These are phyloP conservation scores for Pelusios castaneus DNA, from an alignment of 2,113 vertebrate genomes.

Conservation along the genomic window DNA sequence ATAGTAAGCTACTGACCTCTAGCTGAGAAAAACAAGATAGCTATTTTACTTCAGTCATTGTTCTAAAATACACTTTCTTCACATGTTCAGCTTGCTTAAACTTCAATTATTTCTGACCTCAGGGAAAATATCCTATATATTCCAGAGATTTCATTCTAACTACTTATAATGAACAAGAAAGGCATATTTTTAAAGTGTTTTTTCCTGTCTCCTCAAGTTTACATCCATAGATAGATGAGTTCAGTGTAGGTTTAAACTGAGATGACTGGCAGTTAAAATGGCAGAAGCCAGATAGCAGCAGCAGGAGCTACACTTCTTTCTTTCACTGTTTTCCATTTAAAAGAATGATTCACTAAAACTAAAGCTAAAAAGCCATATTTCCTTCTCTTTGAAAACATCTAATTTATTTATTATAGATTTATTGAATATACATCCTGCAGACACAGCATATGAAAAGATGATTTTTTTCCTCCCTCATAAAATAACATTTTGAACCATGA, in stretches of 20 bases:
- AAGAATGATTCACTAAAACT: background rate
- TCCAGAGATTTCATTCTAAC: conserved; percentile 23
- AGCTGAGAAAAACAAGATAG: conserved; percentile 59
- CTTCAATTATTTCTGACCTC: conserved; percentile 3
- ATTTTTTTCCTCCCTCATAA: background rate
- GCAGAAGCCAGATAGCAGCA: background rate
- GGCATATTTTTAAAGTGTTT: background rate
- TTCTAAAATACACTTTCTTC: conserved; percentile 26
- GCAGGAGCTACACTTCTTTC: background rate
- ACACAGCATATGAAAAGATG: background rate
- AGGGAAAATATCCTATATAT: background rate
- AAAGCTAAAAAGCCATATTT: background rate
- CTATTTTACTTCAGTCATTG: conserved; percentile 9
- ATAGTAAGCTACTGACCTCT: conserved; percentile 65
- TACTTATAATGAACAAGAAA: conserved; percentile 31
- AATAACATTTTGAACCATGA: background rate
- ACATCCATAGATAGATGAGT: background rate
- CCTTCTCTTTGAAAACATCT: background rate
- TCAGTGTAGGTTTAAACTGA: background rate
- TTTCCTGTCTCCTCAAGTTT: background rate
- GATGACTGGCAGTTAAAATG: background rate
- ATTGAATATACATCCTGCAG: background rate
- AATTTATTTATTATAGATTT: background rate
- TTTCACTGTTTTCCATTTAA: background rate
- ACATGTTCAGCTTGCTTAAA: background rate